Evolutionary conservation across 2,888 invertebrate genomes (phyloP), one percentile per base, ranked within the genome.

Genomic region (Tinea semifulvella): DNA sequence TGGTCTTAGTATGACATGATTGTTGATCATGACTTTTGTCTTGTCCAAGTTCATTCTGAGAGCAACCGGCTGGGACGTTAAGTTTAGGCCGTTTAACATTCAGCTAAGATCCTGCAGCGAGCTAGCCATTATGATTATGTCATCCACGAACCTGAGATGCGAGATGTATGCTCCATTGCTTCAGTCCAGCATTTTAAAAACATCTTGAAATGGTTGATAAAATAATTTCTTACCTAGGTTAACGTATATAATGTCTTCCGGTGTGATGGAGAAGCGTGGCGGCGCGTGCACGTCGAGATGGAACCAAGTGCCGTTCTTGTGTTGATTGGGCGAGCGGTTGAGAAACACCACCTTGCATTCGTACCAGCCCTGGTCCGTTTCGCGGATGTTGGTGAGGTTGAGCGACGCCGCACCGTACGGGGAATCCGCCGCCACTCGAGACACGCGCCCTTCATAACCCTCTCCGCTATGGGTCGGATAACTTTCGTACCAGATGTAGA

Each of bases 401-500:
- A 97, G 92, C 63, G 94, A 94, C 56, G 96, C 96, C 55, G 92
- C 90, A 60, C 95, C 95, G 73, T 91, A 94, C 49, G 90, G 90
- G 50, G 93, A 92, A 80, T 92, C 92, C 55, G 90, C 89, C 52
- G 92, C 89, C 60, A 95, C 94, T 59, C 93, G 88, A 52, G 94
- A 92, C 65, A 95, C 95, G 50, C 96, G 85, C 57, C 93, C 94
- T 74, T 95, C 94, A 84, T 95, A 96, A 44, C 94, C 95, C 72
- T 93, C 92, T 61, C 93, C 96, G 75, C 94, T 93, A 86, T 96
- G 97, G 54, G 96, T 94, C 58, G 95, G 95, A 83, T 97, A 97
- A 72, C 94, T 94, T 84, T 96, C 95, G 87, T 96, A 97, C 93
- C 96, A 96, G 82, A 96, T 95, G 86, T 96, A 96, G 77, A 97